Percentiles rank a stretch among this genome's conserved stretches.
Conservation (phyloP, 2,888 invertebrate genomes). For the Laspeyria flexula region DNA sequence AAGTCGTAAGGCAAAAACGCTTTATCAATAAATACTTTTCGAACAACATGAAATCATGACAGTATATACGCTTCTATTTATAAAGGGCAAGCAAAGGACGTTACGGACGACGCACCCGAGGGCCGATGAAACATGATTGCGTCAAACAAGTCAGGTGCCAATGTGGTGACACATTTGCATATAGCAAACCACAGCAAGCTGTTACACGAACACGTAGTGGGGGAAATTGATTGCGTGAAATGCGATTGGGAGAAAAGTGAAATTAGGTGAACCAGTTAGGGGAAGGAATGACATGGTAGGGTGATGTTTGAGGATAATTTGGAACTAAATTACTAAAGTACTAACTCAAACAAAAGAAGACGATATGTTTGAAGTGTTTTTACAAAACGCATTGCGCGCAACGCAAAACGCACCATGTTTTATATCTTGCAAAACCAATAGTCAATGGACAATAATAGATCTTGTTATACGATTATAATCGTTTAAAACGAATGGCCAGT, state of each 20-base stretch:
- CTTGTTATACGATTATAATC: constrained; percentile 27
- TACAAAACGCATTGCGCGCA: too few species aligned
- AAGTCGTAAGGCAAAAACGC: too few species aligned
- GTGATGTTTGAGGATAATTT: background rate
- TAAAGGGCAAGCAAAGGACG: constrained; percentile 75
- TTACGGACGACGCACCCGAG: constrained; percentile 69
- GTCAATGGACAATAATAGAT: constrained; percentile 3
- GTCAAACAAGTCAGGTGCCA: constrained; percentile 45
- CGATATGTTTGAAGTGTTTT: too few species aligned
- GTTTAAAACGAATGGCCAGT: constrained; percentile 39
- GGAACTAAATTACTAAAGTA: background rate
- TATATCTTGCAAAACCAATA: too few species aligned
- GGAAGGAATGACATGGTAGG: background rate
- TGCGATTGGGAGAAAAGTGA: constrained; percentile 2
- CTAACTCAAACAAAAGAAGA: too few species aligned
- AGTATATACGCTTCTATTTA: constrained; percentile 21
- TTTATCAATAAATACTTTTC: background rate
- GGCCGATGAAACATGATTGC: constrained; percentile 40
- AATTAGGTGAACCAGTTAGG: constrained; percentile 3
- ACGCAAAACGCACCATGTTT: too few species aligned
- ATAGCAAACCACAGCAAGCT: constrained; percentile 5
- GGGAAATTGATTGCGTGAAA: constrained; percentile 7
- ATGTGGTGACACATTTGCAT: constrained; percentile 45
- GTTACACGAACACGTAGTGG: background rate
- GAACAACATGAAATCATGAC: constrained; percentile 4